Percentiles rank a stretch among this genome's conserved stretches.
Evolutionary conservation across 1,140 invertebrate species (phyloP).

Genomic region (Samia ricini): DNA sequence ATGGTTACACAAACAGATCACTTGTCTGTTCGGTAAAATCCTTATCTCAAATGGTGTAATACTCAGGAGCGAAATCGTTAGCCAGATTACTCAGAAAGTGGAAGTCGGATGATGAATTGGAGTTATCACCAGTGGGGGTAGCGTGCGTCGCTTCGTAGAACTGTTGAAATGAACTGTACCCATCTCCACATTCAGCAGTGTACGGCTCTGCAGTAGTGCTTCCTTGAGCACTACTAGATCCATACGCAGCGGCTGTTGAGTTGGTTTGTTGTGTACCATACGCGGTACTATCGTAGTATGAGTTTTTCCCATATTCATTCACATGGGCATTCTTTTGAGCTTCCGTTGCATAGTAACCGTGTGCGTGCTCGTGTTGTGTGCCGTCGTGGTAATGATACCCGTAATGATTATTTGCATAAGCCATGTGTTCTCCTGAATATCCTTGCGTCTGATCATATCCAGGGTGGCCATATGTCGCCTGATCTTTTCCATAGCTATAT

Average conservation of each 20-base stretch:
- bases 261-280: conserved; percentile 56
- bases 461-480: conserved; percentile 64
- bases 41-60: conserved; percentile 88
- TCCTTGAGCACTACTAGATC: conserved; percentile 38
- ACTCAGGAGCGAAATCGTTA: conserved; percentile 94
- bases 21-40: conserved; percentile 71
- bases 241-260: conserved; percentile 40
- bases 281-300: conserved; percentile 63
- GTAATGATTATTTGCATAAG: conserved; percentile 71
- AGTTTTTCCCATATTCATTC: conserved; percentile 63
- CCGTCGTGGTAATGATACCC: conserved; percentile 73
- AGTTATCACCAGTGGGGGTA: conserved; percentile 84
- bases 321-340: conserved; percentile 62
- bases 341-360: conserved; percentile 62
- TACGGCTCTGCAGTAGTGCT: conserved; percentile 49
- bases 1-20: conserved; percentile 70
- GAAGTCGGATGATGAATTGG: conserved; percentile 93
- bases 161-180: conserved; percentile 83
- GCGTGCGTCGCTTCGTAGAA: conserved; percentile 82
- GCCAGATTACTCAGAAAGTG: conserved; percentile 94
- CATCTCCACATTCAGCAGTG: conserved; percentile 79
- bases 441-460: conserved; percentile 68
- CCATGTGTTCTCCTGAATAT: conserved; percentile 67
- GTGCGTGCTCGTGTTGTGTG: conserved; percentile 62
- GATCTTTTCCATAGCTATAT: conserved; percentile 70